Conservation (phyloP, 2,797 vertebrate genomes). For the Moxostoma hubbsi region DNA sequence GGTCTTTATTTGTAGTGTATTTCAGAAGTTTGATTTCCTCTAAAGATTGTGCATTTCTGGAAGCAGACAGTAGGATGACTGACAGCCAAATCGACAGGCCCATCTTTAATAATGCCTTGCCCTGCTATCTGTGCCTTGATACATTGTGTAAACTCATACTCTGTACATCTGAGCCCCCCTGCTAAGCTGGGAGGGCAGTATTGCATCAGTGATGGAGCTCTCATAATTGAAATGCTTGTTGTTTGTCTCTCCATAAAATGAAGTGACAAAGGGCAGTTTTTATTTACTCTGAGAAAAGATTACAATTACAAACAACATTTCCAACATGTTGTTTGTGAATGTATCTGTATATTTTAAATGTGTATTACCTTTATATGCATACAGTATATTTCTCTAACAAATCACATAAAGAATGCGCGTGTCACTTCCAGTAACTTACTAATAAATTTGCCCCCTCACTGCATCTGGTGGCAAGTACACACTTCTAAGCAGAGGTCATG, state of each 20-base stretch:
- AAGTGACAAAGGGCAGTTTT: background rate
- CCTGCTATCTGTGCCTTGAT: constrained; percentile 58
- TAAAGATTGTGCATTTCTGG: constrained; percentile 61
- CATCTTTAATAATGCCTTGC: constrained; percentile 68
- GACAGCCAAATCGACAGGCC: constrained; percentile 72
- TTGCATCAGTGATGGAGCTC: constrained; percentile 5
- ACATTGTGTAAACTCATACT: background rate
- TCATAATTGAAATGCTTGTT: constrained; percentile 17
- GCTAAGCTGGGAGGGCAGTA: constrained; percentile 3
- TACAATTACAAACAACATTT: background rate
- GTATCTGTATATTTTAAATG: background rate
- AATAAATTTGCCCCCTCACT: background rate
- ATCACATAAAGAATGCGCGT: background rate
- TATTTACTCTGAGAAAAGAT: background rate
- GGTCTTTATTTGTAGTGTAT: constrained; percentile 60
- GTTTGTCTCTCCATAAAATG: constrained; percentile 2
- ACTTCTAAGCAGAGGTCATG: background rate
- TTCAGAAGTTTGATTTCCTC: constrained; percentile 69
- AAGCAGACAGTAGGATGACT: constrained; percentile 71
- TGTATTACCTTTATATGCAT: background rate
- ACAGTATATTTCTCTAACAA: background rate
- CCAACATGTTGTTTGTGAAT: background rate
- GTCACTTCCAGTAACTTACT: background rate
- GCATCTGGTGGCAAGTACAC: constrained; percentile 2
- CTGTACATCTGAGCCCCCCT: background rate